phyloP scores from a whole-genome alignment of 2,113 vertebrate species.

The Galemys pyrenaicus region DNA sequence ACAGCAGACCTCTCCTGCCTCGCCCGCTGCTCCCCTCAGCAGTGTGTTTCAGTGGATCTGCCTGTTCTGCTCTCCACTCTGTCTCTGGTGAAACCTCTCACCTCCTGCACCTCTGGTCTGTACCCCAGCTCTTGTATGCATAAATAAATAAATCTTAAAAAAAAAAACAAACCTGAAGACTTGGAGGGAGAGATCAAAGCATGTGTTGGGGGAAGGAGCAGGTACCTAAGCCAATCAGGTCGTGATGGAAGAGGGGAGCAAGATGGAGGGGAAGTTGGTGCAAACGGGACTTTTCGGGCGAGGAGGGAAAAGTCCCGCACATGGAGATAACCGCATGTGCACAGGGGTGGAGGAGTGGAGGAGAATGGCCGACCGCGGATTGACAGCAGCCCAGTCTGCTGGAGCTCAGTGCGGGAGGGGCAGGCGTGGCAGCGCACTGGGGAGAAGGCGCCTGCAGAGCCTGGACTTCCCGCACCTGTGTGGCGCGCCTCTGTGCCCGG shows the following conservation, averaged over 20 bases:
- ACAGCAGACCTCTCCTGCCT: too few relatives aligned
- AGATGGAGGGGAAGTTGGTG: background rate
- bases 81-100: too few relatives aligned
- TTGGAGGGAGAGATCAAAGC: background rate
- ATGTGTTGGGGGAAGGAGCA: background rate
- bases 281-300: background rate
- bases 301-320: background rate
- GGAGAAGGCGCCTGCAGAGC: too few relatives aligned
- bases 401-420: background rate
- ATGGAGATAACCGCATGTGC: background rate
- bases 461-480: rapidly evolving
- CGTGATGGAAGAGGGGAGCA: background rate
- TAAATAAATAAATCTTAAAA: too few relatives aligned
- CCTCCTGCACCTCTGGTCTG: too few relatives aligned
- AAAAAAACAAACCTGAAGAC: too few relatives aligned
- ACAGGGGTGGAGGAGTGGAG: background rate
- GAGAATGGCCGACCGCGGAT: background rate
- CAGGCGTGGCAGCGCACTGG: too few relatives aligned
- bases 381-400: background rate
- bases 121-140: too few relatives aligned
- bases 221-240: background rate
- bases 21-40: too few relatives aligned
- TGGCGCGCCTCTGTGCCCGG: background rate
- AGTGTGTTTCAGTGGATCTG: too few relatives aligned
- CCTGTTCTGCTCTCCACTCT: too few relatives aligned